Base-by-base conservation (phyloP, 2,113 vertebrate genomes). In the Circaetus cinerascens region DNA sequence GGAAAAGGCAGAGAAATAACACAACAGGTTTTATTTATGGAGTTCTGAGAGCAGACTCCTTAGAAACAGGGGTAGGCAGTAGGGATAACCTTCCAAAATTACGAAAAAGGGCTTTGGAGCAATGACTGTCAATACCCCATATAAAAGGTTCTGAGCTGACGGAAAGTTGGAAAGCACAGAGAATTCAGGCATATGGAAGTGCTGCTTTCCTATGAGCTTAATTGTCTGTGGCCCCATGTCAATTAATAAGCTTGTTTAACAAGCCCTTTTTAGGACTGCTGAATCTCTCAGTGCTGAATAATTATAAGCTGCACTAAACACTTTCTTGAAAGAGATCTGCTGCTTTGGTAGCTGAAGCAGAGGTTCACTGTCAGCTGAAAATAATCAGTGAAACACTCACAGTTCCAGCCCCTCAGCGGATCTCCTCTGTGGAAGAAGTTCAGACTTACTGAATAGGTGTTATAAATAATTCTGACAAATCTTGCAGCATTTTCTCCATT, bases 401-500 rank as follows among this genome's bases (percentile, higher is more conserved):
- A 13, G 27, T 59, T 88, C 46, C 83, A 86, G 22, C 7, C 38
- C 30, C 41, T 69, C 67, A 18, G 48, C 4, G 3, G 19, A 73
- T 83, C 51, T 92, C 15, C 38, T 88, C 67, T 67, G 67, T 74
- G 82, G 79, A 95, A 85, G 56, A 88, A 51, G 50, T 82, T 96
- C 74, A 88, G 19, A 72, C 20, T 43, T 87, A 41, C 84, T 93
- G 32, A 80, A 32, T 69, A 80, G 63, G 34, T 84, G 32, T 86
- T 71, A 81, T 86, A 93, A 96, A 95, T 95, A 86, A 86, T 94
- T 62, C 48, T 87, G 89, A 89, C 73, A 91, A 91, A 89, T 51
- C 76, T 87, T 93, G 77, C 43, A 68, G 64, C 72, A 48, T 87
- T 95, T 94, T 85, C 91, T 93, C 84, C 34, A 7, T 81, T 78